phyloP scores from a whole-genome alignment of 2,888 invertebrate genomes.

The Subacronicta megacephala region DNA sequence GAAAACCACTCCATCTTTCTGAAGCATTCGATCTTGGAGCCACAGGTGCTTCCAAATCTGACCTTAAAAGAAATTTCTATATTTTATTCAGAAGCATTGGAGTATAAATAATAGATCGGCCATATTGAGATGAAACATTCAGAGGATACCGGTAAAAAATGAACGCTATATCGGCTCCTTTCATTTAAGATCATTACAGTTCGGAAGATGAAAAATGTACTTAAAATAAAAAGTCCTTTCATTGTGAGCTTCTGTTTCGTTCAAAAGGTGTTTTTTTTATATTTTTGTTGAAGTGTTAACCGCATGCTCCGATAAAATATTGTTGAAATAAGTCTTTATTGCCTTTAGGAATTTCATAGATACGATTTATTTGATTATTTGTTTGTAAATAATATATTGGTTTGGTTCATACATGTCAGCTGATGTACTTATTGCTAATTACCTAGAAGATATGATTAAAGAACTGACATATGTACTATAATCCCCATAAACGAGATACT shows the following conservation, averaged over 20 bases:
- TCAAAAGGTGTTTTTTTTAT: slow-evolving; percentile 40
- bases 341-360: background rate
- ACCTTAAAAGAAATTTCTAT: slow-evolving; percentile 55
- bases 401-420: too few relatives aligned
- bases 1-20: slow-evolving; percentile 40
- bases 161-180: slow-evolving; percentile 77
- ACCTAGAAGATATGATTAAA: too few relatives aligned
- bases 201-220: slow-evolving; percentile 79
- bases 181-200: slow-evolving; percentile 87
- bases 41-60: slow-evolving; percentile 58
- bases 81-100: slow-evolving; percentile 66
- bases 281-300: slow-evolving; percentile 10
- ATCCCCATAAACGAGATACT: slow-evolving; percentile 11
- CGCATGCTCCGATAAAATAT: too few relatives aligned
- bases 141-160: slow-evolving; percentile 56
- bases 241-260: slow-evolving; percentile 65
- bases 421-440: too few relatives aligned
- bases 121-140: slow-evolving; percentile 71
- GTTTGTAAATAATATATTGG: too few relatives aligned
- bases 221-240: slow-evolving; percentile 75
- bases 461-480: background rate
- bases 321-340: background rate
- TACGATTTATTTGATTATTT: background rate
- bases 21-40: slow-evolving; percentile 45
- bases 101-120: slow-evolving; percentile 72